phyloP scores from a whole-genome alignment of 2,113 vertebrate species.

The Agapornis roseicollis region DNA sequence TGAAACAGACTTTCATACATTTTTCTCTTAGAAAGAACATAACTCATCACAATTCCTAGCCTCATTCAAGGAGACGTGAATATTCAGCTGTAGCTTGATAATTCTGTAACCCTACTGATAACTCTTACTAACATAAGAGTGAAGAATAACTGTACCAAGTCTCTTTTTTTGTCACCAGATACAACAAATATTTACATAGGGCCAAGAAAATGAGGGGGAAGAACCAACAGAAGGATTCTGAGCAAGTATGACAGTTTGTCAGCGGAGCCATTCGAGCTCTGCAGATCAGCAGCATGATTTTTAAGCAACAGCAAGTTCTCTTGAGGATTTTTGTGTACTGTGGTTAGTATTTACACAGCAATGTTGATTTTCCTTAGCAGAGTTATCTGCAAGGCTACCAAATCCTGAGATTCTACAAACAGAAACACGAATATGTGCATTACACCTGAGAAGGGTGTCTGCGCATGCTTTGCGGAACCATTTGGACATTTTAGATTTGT shows the following conservation, averaged over 20 bases:
- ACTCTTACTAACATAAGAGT: accelerated
- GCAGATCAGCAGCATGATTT: not conserved
- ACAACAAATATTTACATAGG: accelerated
- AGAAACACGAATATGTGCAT: not conserved
- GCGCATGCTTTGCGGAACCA: not conserved
- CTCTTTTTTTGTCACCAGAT: not conserved
- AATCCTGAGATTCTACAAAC: not conserved
- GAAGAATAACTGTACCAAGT: not conserved
- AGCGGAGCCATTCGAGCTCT: not conserved
- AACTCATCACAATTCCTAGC: not conserved
- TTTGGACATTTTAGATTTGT: too few species aligned
- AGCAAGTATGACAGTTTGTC: accelerated
- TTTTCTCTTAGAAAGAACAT: not conserved
- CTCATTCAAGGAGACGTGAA: not conserved
- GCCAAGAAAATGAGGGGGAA: not conserved
- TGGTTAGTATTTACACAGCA: not conserved
- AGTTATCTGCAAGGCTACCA: not conserved
- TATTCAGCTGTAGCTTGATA: not conserved
- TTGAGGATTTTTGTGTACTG: not conserved
- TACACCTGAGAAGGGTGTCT: not conserved
- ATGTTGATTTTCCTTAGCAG: not conserved
- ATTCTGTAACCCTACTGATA: not conserved
- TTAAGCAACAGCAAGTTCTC: not conserved
- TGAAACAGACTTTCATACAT: not conserved
- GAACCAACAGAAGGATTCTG: not conserved